Evolutionary conservation across 1,140 invertebrate genomes (phyloP).

Genomic region (Drosophila kepulauana): DNA sequence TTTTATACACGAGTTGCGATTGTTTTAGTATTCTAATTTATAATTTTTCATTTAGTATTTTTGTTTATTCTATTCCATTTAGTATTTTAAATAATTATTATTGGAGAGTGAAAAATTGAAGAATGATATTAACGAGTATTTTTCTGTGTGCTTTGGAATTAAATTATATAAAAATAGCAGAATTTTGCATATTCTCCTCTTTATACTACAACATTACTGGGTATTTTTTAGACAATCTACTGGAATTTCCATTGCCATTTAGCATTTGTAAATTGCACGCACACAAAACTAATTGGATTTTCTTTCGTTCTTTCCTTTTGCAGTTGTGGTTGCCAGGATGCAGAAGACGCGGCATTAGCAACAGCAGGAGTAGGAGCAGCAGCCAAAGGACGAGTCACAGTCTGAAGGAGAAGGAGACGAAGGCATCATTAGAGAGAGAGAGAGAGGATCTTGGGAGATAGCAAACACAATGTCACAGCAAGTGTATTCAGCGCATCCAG

Average conservation of each 20-base stretch:
- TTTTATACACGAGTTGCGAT: too few species aligned
- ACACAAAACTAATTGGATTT: constrained; percentile 70
- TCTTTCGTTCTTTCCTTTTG: constrained; percentile 18
- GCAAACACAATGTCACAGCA: constrained; percentile 63
- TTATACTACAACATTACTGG: neutral
- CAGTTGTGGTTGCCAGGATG: constrained; percentile 66
- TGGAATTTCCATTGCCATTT: neutral
- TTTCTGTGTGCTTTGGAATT: too few species aligned
- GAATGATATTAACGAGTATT: too few species aligned
- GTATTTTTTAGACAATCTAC: constrained; percentile 3
- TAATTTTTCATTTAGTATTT: too few species aligned
- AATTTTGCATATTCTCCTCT: neutral
- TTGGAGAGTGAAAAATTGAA: too few species aligned
- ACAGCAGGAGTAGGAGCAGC: constrained; percentile 28
- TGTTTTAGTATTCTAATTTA: too few species aligned
- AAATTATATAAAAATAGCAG: too few species aligned
- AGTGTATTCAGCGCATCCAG: constrained; percentile 82
- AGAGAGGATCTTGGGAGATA: constrained; percentile 10
- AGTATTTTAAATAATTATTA: too few species aligned
- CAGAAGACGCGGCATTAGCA: constrained; percentile 47
- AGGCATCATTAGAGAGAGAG: constrained; percentile 1
- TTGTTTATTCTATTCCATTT: too few species aligned
- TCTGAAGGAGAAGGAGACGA: constrained; percentile 20
- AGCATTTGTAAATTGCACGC: neutral
- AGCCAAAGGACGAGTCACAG: constrained; percentile 21